Evolutionary conservation across 2,888 invertebrate species (phyloP).

Genomic region (Sialis fuliginosa): DNA sequence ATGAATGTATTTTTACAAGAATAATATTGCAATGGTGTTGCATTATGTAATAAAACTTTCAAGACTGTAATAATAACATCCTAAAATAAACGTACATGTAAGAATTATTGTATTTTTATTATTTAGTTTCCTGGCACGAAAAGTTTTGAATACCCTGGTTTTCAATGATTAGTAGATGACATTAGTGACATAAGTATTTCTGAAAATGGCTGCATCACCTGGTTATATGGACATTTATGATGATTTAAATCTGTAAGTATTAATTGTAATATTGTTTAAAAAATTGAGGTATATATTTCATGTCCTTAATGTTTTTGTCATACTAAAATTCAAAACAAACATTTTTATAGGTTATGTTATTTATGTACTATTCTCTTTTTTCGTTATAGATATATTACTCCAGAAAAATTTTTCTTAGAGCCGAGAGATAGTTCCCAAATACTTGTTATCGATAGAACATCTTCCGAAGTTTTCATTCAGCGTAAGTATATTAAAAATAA

Average conservation of each 20-base stretch:
- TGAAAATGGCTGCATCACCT: conserved; percentile 1
- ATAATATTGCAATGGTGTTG: not conserved
- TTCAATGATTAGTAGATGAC: too few species aligned
- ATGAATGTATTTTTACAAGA: not conserved
- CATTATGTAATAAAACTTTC: too few species aligned
- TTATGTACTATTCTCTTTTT: conserved; percentile 9
- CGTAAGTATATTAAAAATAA: conserved; percentile 5
- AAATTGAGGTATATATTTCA: not conserved
- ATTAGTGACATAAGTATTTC: too few species aligned
- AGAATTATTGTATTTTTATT: too few species aligned
- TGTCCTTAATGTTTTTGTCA: not conserved
- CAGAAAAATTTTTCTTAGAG: conserved; percentile 78
- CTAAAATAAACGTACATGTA: too few species aligned
- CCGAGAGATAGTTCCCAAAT: conserved; percentile 59
- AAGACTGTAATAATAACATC: too few species aligned
- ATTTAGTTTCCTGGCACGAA: too few species aligned
- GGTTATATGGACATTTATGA: conserved; percentile 35
- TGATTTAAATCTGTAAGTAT: conserved; percentile 55
- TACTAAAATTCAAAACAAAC: not conserved
- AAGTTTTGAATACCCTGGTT: too few species aligned
- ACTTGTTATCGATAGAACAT: conserved; percentile 67
- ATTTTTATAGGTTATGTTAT: conserved; percentile 6
- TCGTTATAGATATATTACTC: conserved; percentile 58
- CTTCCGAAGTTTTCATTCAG: conserved; percentile 18
- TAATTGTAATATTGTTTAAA: conserved; percentile 13